Conservation (phyloP, 2,888 invertebrate species). For the Loripinus fragilis region DNA sequence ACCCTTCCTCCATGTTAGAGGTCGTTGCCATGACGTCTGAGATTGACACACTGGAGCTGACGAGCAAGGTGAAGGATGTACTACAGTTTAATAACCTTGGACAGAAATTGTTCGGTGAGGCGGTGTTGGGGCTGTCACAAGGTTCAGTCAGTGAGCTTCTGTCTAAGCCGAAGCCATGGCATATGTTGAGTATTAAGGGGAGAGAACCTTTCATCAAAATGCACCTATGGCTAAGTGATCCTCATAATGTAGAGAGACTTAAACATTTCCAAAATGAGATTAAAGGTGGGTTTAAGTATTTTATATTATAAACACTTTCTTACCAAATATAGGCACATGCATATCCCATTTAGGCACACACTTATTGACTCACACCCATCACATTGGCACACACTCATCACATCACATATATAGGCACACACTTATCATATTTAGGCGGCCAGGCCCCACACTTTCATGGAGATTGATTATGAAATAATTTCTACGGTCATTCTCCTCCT, state of each 20-base stretch:
- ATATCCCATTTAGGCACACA: too few species aligned
- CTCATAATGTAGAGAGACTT: constrained; percentile 96
- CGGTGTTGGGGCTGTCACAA: constrained; percentile 97
- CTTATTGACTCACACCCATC: too few species aligned
- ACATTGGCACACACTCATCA: too few species aligned
- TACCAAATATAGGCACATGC: too few species aligned
- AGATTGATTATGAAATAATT: too few species aligned
- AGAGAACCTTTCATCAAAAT: constrained; percentile 88
- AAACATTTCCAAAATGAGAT: constrained; percentile 85
- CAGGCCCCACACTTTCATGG: too few species aligned
- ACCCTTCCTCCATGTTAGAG: constrained; percentile 97
- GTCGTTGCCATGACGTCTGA: constrained; percentile 98
- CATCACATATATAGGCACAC: too few species aligned
- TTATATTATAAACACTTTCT: too few species aligned
- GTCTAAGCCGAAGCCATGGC: constrained; percentile 99
- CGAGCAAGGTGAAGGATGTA: constrained; percentile 98
- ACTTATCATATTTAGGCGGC: too few species aligned
- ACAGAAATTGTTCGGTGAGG: constrained; percentile 98
- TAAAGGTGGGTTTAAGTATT: constrained; percentile 81
- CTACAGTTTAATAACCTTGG: constrained; percentile 98
- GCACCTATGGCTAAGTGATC: constrained; percentile 97
- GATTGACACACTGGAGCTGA: constrained; percentile 97
- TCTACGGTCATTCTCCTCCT: too few species aligned
- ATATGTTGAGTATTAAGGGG: constrained; percentile 99
- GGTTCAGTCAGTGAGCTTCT: constrained; percentile 96